A percentile compares a stretch with the other conserved stretches of the same genome.
These are phyloP conservation scores for Agrochola circellaris DNA, from an alignment of 2,888 invertebrate species.

Conservation along the genomic window DNA sequence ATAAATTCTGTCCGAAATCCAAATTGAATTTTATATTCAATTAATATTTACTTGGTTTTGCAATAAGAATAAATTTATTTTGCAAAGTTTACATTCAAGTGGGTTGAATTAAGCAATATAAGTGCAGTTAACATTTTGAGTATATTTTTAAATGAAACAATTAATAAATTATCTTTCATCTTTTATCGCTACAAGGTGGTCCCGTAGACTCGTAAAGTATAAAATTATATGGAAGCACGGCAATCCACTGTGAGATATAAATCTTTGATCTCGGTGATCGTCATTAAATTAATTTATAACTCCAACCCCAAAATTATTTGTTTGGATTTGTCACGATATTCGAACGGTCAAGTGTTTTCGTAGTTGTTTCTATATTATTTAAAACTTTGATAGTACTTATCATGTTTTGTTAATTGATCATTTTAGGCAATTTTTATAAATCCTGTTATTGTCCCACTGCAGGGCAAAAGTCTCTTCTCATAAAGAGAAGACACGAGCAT, in stretches of 20 bases:
- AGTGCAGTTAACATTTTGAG: constrained; percentile 21
- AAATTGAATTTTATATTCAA: constrained; percentile 33
- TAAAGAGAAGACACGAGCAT: not conserved
- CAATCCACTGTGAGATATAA: constrained; percentile 49
- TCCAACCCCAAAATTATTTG: constrained; percentile 23
- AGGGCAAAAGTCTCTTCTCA: not conserved
- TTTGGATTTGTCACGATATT: constrained; percentile 15
- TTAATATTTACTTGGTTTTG: constrained; percentile 22
- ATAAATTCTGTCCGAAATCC: constrained; percentile 12
- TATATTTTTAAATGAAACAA: constrained; percentile 41
- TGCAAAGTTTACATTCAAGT: too few relatives aligned
- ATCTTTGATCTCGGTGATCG: constrained; percentile 35
- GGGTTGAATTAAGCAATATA: not conserved
- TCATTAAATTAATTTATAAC: constrained; percentile 47
- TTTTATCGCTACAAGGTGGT: constrained; percentile 65
- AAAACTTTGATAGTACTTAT: not conserved
- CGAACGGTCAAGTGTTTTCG: not conserved
- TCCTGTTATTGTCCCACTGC: not conserved
- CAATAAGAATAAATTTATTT: not conserved
- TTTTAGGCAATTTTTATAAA: too few relatives aligned
- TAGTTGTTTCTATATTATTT: too few relatives aligned
- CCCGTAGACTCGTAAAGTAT: constrained; percentile 55
- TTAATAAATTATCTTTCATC: constrained; percentile 57
- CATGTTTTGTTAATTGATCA: too few relatives aligned
- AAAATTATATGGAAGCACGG: constrained; percentile 55